Conservation (phyloP, 2,888 invertebrate species). For the Diadegma fenestrale region DNA sequence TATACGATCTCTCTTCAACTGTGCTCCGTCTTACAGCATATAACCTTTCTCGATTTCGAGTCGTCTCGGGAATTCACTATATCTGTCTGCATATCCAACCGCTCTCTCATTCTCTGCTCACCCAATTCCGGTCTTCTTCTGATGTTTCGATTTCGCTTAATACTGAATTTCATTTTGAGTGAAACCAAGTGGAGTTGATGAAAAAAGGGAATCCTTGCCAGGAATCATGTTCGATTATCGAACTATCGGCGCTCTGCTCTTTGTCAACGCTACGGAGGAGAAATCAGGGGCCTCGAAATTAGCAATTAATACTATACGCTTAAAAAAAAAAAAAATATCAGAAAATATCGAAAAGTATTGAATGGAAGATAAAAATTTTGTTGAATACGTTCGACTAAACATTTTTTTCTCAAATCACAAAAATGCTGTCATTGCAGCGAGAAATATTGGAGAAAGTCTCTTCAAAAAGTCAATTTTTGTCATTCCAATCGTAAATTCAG, state of each 20-base stretch:
- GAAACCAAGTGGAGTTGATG: not conserved
- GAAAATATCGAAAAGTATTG: no score
- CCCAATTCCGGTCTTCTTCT: constrained; percentile 39
- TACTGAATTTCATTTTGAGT: constrained; percentile 3
- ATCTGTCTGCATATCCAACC: not conserved
- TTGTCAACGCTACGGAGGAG: no score
- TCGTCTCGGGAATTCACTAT: not conserved
- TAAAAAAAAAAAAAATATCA: no score
- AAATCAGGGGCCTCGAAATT: no score
- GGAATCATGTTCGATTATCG: constrained; percentile 66
- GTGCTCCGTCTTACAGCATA: constrained; percentile 51
- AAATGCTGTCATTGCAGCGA: no score
- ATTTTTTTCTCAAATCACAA: no score
- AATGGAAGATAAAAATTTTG: no score
- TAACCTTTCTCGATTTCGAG: constrained; percentile 19
- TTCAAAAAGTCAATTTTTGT: no score
- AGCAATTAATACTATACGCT: no score
- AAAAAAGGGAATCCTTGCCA: constrained; percentile 5
- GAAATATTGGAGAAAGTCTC: no score
- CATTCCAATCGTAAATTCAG: no score
- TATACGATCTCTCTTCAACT: constrained; percentile 68
- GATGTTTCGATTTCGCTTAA: constrained; percentile 32
- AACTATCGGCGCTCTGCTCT: constrained; percentile 66
- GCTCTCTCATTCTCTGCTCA: constrained; percentile 10
- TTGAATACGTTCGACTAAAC: no score